Evolutionary conservation across 2,797 vertebrate species (phyloP), one percentile per base, ranked within the genome.

Genomic region (Vireo griseus): DNA sequence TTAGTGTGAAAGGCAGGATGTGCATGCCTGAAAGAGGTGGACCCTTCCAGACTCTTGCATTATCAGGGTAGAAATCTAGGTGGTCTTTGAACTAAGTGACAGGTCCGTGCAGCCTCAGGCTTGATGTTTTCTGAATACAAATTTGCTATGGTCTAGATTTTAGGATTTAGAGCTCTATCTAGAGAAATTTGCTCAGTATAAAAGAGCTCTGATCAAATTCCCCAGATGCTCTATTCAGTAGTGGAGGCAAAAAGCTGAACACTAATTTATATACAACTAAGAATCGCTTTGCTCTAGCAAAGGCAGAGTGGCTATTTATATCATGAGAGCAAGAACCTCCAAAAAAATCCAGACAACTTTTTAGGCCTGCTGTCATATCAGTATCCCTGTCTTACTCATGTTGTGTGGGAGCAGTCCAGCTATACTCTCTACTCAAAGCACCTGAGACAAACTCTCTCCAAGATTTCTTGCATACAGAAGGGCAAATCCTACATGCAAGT

Each of bases 401-500:
- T 5, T 72, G 21, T 28, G 12, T 50, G 50, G 24, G 51, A 85
- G 39, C 63, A 68, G 29, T 59, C 18, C 62, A 45, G 47, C n/a
- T 59, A 20, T 2, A 6, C 65, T 66, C 33, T 9, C 71, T 50
- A 73, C 5, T 2, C 40, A 61, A 61, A 83, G 33, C 50, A 65
- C 42, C n/a, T 26, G 35, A 67, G 28, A n/a, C 52, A 82, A 48
- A 86, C 42, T 35, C n/a, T 83, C 52, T 88, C 35, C 40, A 54
- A 51, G 28, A 59, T 20, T 47, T 90, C 45, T 78, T 68, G 28
- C 88, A 96, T 78, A 86, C 83, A 75, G 45, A 76, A 66, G 29
- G 54, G 24, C 87, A 94, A 35, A 44, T 86, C 45, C 77, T 67
- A 5, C 96, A 95, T 97, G 97, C 97, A 91, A 63, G 40, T 29